These are phyloP conservation scores for Neoascia interrupta DNA, from an alignment of 2,888 invertebrate genomes.

Conservation along the genomic window DNA sequence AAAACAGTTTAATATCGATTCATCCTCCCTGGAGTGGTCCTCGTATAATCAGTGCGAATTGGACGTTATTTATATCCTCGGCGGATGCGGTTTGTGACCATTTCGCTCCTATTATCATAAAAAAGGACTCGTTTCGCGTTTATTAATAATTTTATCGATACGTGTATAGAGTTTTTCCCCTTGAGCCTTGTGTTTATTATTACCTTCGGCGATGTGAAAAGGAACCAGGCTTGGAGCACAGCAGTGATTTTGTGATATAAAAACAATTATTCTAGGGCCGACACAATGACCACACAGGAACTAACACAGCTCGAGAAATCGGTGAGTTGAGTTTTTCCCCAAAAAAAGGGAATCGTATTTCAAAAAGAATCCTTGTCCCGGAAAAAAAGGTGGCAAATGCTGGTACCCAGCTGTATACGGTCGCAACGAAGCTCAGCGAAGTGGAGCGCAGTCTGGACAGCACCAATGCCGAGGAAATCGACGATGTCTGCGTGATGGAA, in stretches of 20 bases:
- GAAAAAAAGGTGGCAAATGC: slow-evolving; percentile 85
- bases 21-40: slow-evolving; percentile 51
- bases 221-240: not conserved
- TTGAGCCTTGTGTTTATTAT: slow-evolving; percentile 8
- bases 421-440: slow-evolving; percentile 87
- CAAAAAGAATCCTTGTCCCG: not conserved
- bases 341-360: not conserved
- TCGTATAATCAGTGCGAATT: slow-evolving; percentile 13
- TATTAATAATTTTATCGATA: slow-evolving; percentile 31
- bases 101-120: slow-evolving; percentile 30
- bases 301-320: slow-evolving; percentile 59
- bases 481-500: slow-evolving; percentile 86
- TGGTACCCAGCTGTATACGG: slow-evolving; percentile 86
- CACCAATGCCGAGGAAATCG: slow-evolving; percentile 75
- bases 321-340: slow-evolving; percentile 21
- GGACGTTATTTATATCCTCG: slow-evolving; percentile 55
- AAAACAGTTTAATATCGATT: slow-evolving; percentile 53
- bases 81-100: slow-evolving; percentile 46
- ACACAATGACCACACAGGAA: slow-evolving; percentile 57
- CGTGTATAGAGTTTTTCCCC: not conserved
- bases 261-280: not conserved
- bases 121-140: slow-evolving; percentile 19
- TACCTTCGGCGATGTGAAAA: slow-evolving; percentile 13
- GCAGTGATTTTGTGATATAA: no score
- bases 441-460: slow-evolving; percentile 82